Conservation (phyloP, 2,888 invertebrate genomes). For the Drosophila tripunctata region DNA sequence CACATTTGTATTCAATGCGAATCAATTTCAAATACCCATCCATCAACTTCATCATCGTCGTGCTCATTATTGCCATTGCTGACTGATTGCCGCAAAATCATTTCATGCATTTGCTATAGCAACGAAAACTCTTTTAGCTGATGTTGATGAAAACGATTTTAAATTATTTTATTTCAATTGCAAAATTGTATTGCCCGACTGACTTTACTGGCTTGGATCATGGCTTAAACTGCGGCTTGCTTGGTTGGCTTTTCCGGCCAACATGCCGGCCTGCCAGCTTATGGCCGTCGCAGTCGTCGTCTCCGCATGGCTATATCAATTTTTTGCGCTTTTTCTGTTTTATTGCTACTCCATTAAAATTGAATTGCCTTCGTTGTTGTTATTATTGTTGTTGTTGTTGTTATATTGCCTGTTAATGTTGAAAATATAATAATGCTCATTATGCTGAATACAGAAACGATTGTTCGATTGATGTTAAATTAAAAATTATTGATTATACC, state of each 20-base stretch:
- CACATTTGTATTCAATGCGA: constrained; percentile 68
- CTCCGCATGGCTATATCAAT: constrained; percentile 69
- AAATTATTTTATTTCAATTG: constrained; percentile 81
- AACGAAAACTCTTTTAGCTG: constrained; percentile 68
- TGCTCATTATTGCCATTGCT: constrained; percentile 47
- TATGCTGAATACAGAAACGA: constrained; percentile 69
- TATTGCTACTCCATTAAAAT: constrained; percentile 79
- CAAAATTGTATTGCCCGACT: constrained; percentile 67
- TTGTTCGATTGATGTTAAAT: constrained; percentile 77
- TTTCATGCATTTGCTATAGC: constrained; percentile 51
- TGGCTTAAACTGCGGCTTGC: constrained; percentile 32
- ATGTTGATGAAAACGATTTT: constrained; percentile 83
- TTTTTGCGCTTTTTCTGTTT: constrained; percentile 76
- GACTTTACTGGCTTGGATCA: constrained; percentile 13
- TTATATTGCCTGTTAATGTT: constrained; percentile 61
- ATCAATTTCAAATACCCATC: constrained; percentile 82
- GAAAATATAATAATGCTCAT: constrained; percentile 75
- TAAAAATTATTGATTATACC: constrained; percentile 76
- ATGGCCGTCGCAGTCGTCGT: constrained; percentile 33
- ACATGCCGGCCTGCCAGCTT: constrained; percentile 10
- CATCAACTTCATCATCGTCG: constrained; percentile 63
- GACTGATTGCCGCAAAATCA: constrained; percentile 69
- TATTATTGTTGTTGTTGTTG: constrained; percentile 27
- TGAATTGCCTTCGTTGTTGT: constrained; percentile 64
- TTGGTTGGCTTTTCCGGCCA: not conserved